phyloP scores from a whole-genome alignment of 2,113 vertebrate genomes.

The Chionodraco myersi region DNA sequence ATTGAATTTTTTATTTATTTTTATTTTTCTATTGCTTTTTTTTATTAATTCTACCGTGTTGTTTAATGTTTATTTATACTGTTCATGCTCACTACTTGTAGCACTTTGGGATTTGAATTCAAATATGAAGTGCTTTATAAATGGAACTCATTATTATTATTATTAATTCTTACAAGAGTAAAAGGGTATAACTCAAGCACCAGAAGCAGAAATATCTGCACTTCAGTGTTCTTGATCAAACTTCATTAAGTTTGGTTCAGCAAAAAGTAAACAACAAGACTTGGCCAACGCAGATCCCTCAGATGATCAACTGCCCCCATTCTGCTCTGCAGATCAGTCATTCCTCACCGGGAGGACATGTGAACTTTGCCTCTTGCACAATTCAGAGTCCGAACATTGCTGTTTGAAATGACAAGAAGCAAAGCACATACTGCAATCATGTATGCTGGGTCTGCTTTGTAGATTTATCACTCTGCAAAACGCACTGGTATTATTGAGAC shows the following conservation, averaged over 20 bases:
- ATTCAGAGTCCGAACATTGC: background rate
- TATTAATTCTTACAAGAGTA: too few relatives aligned
- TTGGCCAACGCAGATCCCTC: background rate
- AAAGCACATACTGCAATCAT: background rate
- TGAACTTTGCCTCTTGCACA: constrained; percentile 37
- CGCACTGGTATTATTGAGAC: background rate
- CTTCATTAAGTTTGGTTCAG: background rate
- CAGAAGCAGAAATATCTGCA: too few relatives aligned
- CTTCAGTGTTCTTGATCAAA: background rate
- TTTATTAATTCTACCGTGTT: too few relatives aligned
- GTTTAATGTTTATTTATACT: too few relatives aligned
- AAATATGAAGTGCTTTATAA: too few relatives aligned
- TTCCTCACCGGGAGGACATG: background rate
- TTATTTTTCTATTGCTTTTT: too few relatives aligned
- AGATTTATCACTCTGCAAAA: background rate
- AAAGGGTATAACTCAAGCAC: too few relatives aligned
- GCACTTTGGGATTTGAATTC: too few relatives aligned
- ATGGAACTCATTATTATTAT: too few relatives aligned
- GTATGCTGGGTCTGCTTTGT: constrained; percentile 9
- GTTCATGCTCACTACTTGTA: too few relatives aligned
- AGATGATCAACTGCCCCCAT: background rate
- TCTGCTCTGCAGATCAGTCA: background rate
- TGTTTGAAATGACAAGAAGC: constrained; percentile 5
- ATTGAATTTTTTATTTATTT: too few relatives aligned
- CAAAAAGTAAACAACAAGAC: background rate